These are phyloP conservation scores for Linnaemya tessellans DNA, from an alignment of 2,888 invertebrate species.

Conservation along the genomic window DNA sequence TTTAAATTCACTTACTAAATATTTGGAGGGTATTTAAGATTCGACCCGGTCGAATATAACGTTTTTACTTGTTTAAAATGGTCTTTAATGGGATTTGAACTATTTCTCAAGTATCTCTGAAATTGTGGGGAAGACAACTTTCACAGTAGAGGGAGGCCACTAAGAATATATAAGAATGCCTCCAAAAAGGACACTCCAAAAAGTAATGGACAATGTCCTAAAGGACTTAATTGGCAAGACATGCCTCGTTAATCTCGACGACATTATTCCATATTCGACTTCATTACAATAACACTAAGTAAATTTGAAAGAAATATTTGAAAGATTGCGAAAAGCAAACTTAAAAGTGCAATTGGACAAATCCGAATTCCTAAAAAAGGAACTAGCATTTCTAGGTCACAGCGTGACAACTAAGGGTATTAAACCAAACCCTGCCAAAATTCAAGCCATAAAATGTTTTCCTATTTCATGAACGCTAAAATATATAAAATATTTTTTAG, in stretches of 20 bases:
- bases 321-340: constrained; percentile 16
- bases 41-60: too few relatives aligned
- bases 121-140: constrained; percentile 25
- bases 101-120: too few relatives aligned
- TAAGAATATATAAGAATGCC: constrained; percentile 30
- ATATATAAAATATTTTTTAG: too few relatives aligned
- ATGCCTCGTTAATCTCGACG: constrained; percentile 11
- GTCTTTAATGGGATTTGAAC: too few relatives aligned
- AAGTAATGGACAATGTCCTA: constrained; percentile 23
- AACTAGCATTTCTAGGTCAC: constrained; percentile 28
- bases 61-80: too few relatives aligned
- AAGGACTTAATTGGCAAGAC: background rate
- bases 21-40: too few relatives aligned
- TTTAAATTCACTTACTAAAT: too few relatives aligned
- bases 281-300: too few relatives aligned
- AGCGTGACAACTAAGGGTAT: too few relatives aligned
- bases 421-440: too few relatives aligned
- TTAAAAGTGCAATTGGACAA: constrained; percentile 27
- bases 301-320: background rate
- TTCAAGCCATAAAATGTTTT: too few relatives aligned
- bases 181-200: constrained; percentile 28
- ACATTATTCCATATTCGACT: background rate
- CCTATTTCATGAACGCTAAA: too few relatives aligned
- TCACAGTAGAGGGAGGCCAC: constrained; percentile 25
- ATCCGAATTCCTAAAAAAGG: constrained; percentile 12